Conservation (phyloP, 2,888 invertebrate genomes). For the Paralinhomoeus sp. region DNA sequence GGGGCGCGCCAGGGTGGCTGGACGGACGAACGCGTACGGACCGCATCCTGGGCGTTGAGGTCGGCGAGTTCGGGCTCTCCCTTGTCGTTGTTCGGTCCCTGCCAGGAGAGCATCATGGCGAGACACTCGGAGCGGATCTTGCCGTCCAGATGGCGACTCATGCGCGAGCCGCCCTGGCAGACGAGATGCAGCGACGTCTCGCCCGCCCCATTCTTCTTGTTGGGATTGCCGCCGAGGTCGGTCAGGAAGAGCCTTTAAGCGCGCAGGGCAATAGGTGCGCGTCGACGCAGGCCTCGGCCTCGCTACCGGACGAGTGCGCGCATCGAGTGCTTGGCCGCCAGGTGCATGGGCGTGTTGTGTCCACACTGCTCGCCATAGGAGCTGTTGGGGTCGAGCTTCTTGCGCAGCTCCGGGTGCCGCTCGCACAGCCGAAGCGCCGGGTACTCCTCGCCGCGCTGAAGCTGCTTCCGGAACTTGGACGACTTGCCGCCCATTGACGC, state of each 20-base stretch:
- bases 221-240: conserved; percentile 43
- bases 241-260: conserved; percentile 37
- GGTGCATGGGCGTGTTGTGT: conserved; percentile 44
- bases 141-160: conserved; percentile 9
- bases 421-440: conserved; percentile 44
- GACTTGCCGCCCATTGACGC: conserved; percentile 41
- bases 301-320: conserved; percentile 37
- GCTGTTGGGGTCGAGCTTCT: conserved; percentile 42
- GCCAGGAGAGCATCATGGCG: conserved; percentile 32
- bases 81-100: not conserved
- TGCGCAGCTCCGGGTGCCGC: conserved; percentile 39
- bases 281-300: not conserved
- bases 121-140: conserved; percentile 35
- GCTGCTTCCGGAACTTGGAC: conserved; percentile 44
- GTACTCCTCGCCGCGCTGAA: conserved; percentile 46
- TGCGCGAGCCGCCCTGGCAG: conserved; percentile 30
- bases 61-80: conserved; percentile 35
- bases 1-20: not conserved
- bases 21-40: not conserved
- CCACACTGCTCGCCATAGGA: conserved; percentile 43
- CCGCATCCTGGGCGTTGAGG: conserved; percentile 28
- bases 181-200: conserved; percentile 42
- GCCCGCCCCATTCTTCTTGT: conserved; percentile 41
- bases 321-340: conserved; percentile 42
- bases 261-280: not conserved